Base-by-base conservation (phyloP, 2,797 vertebrate species). In the Phrynocephalus vlangalii region DNA sequence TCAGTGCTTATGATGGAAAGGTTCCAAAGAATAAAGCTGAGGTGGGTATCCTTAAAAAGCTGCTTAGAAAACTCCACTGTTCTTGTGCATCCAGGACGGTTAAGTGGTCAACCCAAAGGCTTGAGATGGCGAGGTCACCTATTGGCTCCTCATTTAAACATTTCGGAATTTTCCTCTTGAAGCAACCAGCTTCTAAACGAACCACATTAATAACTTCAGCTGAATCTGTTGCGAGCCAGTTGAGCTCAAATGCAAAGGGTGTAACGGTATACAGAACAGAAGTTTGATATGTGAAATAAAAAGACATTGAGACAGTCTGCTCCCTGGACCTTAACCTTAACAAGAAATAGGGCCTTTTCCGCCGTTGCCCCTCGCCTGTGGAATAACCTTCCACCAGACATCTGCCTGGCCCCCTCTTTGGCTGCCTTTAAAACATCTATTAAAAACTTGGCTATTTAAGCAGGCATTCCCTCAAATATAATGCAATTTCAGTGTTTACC, bases 111-210 rank as follows among this genome's bases (percentile, higher is more conserved):
- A 33, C n/a, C 5, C 16, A 56, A 11, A 28, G 60, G 11, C 52
- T 20, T 75, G 60, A 75, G 50, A 11, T 52, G 84, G 63, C 33
- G 33, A 77, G 60, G 24, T 78, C 24, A 68, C 7, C 24, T 20
- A 5, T 28, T 60, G 10, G 33, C 73, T 72, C 26, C 15, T 28
- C 20, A 24, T 38, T n/a, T 73, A n/a, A 48, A 73, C 9, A 75
- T 79, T 24, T 75, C 33, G 9, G 30, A 48, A 63, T 85, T 70
- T 82, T 88, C 66, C 26, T 78, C 26, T 71, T 78, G 22, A 83
- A 87, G 6, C 18, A 48, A 50, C 70, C 33, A 68, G 30, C 75
- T 87, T 26, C 38, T 78, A 85, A 71, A 2, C 52, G 26, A 50
- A 68, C 73, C 20, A 70, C 26, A 22, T 6, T 20, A 18, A 20